Evolutionary conservation across 2,888 invertebrate species (phyloP), one percentile per base, ranked within the genome.

Genomic region (Antheraea yamamai): DNA sequence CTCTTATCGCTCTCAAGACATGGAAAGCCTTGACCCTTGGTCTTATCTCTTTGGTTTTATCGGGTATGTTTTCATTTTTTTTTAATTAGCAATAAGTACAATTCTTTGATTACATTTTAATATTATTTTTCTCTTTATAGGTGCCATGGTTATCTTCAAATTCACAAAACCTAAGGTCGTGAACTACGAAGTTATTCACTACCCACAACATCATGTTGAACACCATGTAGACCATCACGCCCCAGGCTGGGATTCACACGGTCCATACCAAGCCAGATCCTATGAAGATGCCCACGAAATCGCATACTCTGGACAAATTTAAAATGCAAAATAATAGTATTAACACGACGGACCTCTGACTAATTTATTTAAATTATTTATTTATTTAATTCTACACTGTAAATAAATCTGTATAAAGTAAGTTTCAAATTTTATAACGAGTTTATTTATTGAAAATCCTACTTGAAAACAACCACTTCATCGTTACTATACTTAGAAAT

Each of bases 21-120:
- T 98, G 98, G 98, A 98, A 98, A 90, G 98, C 98, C 68, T 94
- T 98, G 82, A 98, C 98, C 14, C 95, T 98, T 80, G 98, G 98
- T 77, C 96, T 98, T 7, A 96, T 98, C 77, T 98, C 98, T 4
- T 92, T 98, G 86, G 98, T 98, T 39, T 95, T 98, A 72, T 97
- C 98, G 80, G 98, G 97, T 95, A 89, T 80, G 85, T 74, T 52
- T 23, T 30, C 23, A 23, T 23, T 39, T 10, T 8, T 39, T 51
- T 47, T 16, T 16, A 20, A 6, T 58, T 20, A 35, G 55, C 4
- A 68, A 14, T 26, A 23, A 58, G 18, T 20, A 23, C 4, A 12
- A 20, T 8, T 8, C 16, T 23, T 47, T 64, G n/a, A 76, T 58
- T 10, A 35, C 64, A 74, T 51, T 72, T 71, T 76, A 61, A 20